Evolutionary conservation across 2,113 vertebrate genomes (phyloP).

Genomic region (Oxyura jamaicensis): DNA sequence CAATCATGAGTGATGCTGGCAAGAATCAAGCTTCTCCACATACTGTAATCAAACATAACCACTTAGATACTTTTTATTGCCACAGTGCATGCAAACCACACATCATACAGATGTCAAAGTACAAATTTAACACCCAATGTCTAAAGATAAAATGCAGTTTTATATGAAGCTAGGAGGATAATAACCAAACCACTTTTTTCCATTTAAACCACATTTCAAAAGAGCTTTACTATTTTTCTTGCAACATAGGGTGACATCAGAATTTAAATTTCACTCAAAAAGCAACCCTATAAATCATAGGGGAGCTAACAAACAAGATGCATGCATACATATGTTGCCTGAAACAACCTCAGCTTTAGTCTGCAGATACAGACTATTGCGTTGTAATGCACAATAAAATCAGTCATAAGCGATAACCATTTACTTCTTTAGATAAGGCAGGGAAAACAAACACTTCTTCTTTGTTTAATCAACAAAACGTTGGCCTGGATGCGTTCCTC

Average conservation of each 20-base stretch:
- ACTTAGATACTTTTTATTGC: neutral
- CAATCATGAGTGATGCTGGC: neutral
- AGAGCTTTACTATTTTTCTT: neutral
- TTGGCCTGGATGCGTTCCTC: neutral
- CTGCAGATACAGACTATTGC: neutral
- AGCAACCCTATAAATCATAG: neutral
- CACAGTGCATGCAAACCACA: neutral
- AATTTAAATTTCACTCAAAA: conserved; percentile 13
- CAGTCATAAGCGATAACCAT: neutral
- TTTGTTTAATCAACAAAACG: neutral
- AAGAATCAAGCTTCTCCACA: neutral
- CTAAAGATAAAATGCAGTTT: neutral
- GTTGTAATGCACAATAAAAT: neutral
- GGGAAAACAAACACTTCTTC: neutral
- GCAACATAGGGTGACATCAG: neutral
- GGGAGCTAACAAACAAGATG: neutral
- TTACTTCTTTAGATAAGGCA: neutral
- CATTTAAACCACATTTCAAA: neutral
- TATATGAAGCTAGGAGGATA: neutral
- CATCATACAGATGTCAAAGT: neutral
- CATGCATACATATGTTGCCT: neutral
- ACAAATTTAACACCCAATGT: neutral
- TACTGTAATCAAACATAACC: neutral
- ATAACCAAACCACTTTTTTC: neutral
- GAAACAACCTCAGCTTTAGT: neutral